These are phyloP conservation scores for Galendromus occidentalis DNA, from an alignment of 1,140 invertebrate species.

Conservation along the genomic window DNA sequence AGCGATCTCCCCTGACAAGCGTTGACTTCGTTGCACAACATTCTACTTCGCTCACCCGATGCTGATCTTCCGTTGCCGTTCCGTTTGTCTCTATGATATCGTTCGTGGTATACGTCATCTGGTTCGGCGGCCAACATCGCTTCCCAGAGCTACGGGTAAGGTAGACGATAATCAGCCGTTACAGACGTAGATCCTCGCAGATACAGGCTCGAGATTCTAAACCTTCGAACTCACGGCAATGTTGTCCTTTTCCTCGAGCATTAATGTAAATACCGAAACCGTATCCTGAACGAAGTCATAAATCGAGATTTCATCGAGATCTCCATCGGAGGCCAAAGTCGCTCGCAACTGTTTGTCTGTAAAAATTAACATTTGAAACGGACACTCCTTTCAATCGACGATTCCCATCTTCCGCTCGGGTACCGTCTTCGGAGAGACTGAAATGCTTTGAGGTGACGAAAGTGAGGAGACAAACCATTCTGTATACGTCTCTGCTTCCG, in stretches of 20 bases:
- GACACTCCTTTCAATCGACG: not conserved
- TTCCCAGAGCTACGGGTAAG: not conserved
- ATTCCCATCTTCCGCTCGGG: not conserved
- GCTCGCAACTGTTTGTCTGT: not conserved
- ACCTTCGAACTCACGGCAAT: not conserved
- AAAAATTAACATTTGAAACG: not conserved
- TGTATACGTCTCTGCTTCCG: not conserved
- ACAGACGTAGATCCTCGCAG: too few relatives aligned
- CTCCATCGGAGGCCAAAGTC: not conserved
- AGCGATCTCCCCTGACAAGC: too few relatives aligned
- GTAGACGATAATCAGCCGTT: too few relatives aligned
- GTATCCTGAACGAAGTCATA: constrained; percentile 1
- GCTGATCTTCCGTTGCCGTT: too few relatives aligned
- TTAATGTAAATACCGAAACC: not conserved
- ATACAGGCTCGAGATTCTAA: too few relatives aligned
- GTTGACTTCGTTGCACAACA: too few relatives aligned
- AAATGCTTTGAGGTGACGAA: not conserved
- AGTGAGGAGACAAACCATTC: not conserved
- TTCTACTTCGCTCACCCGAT: too few relatives aligned
- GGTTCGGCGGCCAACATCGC: not conserved
- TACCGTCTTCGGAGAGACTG: not conserved
- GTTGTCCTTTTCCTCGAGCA: not conserved
- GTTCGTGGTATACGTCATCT: not conserved
- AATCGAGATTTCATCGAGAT: not conserved
- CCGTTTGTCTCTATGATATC: too few relatives aligned